Evolutionary conservation across 2,113 vertebrate species (phyloP).

Genomic region (Hyaena hyaena): DNA sequence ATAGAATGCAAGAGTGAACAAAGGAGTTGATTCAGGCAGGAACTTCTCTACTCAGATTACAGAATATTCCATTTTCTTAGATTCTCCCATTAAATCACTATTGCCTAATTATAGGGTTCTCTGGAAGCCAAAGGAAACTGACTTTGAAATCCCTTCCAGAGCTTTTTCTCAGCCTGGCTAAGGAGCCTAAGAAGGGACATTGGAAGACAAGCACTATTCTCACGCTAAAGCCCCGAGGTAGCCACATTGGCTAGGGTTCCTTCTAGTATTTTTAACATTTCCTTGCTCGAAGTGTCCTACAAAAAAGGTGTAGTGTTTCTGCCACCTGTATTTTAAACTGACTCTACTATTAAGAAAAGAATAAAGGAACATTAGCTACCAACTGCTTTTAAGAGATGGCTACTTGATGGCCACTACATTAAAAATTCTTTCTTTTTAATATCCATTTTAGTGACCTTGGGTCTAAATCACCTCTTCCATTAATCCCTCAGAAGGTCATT

Average conservation of each 20-base stretch:
- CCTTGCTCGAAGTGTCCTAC: background rate
- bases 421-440: conserved; percentile 6
- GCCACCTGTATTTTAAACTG: background rate
- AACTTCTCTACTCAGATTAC: background rate
- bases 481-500: background rate
- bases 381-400: background rate
- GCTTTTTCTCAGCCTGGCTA: background rate
- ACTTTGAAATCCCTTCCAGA: conserved; percentile 15
- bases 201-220: background rate
- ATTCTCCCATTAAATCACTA: background rate
- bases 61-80: background rate
- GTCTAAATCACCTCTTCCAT: background rate
- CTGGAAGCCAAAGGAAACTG: conserved; percentile 9
- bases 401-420: background rate
- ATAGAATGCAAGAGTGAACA: background rate
- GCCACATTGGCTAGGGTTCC: background rate
- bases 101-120: background rate
- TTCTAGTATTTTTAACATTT: background rate
- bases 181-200: background rate
- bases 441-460: background rate
- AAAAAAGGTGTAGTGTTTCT: background rate
- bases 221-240: background rate
- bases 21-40: background rate
- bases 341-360: background rate
- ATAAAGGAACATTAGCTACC: background rate